Percentiles rank a stretch among this genome's conserved stretches.
Conservation (phyloP, 1,140 invertebrate genomes). For the Euura saliciscinereae region DNA sequence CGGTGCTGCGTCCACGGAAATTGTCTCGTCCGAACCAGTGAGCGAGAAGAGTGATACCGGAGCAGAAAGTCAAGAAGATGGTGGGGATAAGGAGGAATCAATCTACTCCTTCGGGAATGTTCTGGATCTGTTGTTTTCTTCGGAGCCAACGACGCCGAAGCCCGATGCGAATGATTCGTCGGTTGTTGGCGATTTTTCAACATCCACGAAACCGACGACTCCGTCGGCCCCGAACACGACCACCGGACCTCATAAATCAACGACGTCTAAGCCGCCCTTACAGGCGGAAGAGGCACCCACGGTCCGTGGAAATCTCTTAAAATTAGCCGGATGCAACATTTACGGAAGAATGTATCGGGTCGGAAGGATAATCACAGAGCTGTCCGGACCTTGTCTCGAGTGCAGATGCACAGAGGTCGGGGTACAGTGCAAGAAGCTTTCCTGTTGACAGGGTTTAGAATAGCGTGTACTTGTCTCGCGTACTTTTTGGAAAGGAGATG, state of each 20-base stretch:
- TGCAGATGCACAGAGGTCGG: constrained; percentile 87
- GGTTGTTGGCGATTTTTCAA: constrained; percentile 12
- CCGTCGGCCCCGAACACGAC: constrained; percentile 29
- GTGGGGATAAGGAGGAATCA: constrained; percentile 54
- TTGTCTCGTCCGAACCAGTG: constrained; percentile 19
- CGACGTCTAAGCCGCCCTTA: constrained; percentile 27
- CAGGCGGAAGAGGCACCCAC: constrained; percentile 32
- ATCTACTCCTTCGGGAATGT: constrained; percentile 66
- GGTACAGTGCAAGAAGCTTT: constrained; percentile 79
- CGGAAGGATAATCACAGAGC: constrained; percentile 81
- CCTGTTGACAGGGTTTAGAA: constrained; percentile 61
- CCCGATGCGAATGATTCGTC: constrained; percentile 25
- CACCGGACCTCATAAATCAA: constrained; percentile 19
- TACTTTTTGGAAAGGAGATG: not conserved
- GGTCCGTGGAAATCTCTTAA: constrained; percentile 65
- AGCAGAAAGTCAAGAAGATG: constrained; percentile 19
- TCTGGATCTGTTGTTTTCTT: constrained; percentile 61
- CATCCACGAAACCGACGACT: constrained; percentile 9
- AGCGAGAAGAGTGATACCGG: constrained; percentile 33
- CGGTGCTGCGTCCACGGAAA: constrained; percentile 19
- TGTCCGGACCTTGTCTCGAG: constrained; percentile 81
- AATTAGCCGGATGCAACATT: constrained; percentile 89
- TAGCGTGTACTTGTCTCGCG: no score
- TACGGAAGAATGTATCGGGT: constrained; percentile 89
- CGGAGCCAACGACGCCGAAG: constrained; percentile 38